Conservation (phyloP, 2,888 invertebrate genomes). For the Lymantria dispar region DNA sequence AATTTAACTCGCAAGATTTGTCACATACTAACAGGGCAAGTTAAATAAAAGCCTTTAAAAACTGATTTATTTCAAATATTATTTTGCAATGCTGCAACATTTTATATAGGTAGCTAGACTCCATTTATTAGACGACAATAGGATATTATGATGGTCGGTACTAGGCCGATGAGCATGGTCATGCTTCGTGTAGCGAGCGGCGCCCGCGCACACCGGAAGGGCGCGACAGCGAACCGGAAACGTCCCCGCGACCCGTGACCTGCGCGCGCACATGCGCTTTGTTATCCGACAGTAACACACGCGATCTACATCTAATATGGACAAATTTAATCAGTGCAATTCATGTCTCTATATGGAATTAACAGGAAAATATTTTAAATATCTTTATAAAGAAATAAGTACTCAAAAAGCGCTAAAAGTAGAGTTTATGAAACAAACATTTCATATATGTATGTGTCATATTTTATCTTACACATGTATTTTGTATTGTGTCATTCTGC, state of each 20-base stretch:
- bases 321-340: constrained; percentile 8
- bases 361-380: not conserved
- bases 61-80: constrained; percentile 6
- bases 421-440: not conserved
- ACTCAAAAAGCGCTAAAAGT: not conserved
- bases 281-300: constrained; percentile 59
- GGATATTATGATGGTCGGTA: constrained; percentile 47
- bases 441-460: not conserved
- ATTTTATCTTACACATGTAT: not conserved
- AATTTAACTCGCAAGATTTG: too few relatives aligned
- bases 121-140: constrained; percentile 69
- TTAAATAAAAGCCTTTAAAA: constrained; percentile 17
- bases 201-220: constrained; percentile 75
- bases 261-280: constrained; percentile 57
- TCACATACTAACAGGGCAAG: too few relatives aligned
- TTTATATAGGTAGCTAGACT: constrained; percentile 46
- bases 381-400: not conserved
- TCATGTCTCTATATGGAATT: not conserved
- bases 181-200: constrained; percentile 53
- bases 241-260: constrained; percentile 70
- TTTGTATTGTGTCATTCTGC: not conserved
- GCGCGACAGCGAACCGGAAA: constrained; percentile 72
- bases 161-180: constrained; percentile 48
- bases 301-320: constrained; percentile 30
- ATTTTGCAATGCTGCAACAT: constrained; percentile 34